These are phyloP conservation scores for Chaetodon trifascialis DNA, from an alignment of 2,113 vertebrate genomes.

Conservation along the genomic window DNA sequence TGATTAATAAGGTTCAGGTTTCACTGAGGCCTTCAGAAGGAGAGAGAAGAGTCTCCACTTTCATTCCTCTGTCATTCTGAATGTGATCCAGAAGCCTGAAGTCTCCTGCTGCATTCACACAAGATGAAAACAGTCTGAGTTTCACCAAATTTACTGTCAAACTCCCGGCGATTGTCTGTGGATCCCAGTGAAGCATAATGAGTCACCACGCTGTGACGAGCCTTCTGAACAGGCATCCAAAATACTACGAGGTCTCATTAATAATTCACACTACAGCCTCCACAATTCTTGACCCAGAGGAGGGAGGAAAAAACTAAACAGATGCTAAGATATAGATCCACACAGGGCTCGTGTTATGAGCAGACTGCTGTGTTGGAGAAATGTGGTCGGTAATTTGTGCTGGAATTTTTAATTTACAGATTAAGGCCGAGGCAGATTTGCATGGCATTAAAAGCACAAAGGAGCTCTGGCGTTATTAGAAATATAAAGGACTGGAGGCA, in stretches of 20 bases:
- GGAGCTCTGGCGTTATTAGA: not conserved
- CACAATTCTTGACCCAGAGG: conserved; percentile 34
- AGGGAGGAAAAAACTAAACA: conserved; percentile 19
- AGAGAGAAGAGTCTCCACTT: not conserved
- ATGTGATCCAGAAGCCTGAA: not conserved
- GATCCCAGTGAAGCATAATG: conserved; percentile 15
- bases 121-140: not conserved
- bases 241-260: conserved; percentile 38
- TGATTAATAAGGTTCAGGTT: not conserved
- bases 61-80: not conserved
- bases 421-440: conserved; percentile 13
- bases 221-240: conserved; percentile 16
- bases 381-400: conserved; percentile 6
- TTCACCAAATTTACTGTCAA: conserved; percentile 7
- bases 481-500: not conserved
- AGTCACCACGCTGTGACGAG: conserved; percentile 40
- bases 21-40: not conserved
- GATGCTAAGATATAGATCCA: conserved; percentile 29
- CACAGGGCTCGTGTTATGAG: not conserved
- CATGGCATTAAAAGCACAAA: conserved; percentile 3
- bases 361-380: not conserved
- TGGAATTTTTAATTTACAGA: conserved; percentile 9
- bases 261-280: conserved; percentile 54
- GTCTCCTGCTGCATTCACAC: not conserved
- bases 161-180: not conserved